A percentile compares a stretch with the other conserved stretches of the same genome.
phyloP scores from a whole-genome alignment of 2,113 vertebrate genomes.

The Nothoprocta perdicaria region DNA sequence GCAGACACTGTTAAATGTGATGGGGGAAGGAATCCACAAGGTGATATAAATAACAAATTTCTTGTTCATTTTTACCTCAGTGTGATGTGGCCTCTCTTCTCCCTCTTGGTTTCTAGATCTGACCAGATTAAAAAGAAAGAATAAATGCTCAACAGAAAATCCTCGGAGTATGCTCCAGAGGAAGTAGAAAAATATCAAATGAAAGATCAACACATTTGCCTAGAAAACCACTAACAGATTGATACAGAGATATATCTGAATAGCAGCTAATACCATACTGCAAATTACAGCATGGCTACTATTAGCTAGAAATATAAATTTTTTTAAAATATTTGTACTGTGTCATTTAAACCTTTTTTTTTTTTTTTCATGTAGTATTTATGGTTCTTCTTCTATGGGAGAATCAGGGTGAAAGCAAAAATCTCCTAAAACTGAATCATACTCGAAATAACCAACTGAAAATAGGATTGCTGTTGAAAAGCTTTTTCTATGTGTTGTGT shows the following conservation, averaged over 20 bases:
- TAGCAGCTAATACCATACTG: neutral
- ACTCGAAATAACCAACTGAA: neutral
- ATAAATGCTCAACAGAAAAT: neutral
- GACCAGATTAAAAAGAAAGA: neutral
- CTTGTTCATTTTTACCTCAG: neutral
- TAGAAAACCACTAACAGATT: constrained; percentile 3
- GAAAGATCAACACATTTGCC: constrained; percentile 20
- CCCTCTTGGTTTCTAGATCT: neutral
- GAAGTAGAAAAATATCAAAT: constrained; percentile 10
- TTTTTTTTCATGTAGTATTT: neutral
- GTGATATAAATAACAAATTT: neutral
- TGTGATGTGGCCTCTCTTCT: neutral
- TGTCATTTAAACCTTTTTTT: neutral
- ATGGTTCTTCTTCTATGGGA: neutral
- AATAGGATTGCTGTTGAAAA: neutral
- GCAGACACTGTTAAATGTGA: neutral
- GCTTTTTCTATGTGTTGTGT: neutral
- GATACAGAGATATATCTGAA: constrained; percentile 29
- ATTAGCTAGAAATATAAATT: neutral
- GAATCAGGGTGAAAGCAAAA: neutral
- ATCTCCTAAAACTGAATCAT: neutral
- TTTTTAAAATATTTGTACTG: neutral
- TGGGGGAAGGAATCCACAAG: neutral
- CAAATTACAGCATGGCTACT: neutral
- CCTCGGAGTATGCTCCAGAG: neutral